Evolutionary conservation across 2,888 invertebrate genomes (phyloP), one percentile per base, ranked within the genome.

Genomic region (Nowickia ferox): DNA sequence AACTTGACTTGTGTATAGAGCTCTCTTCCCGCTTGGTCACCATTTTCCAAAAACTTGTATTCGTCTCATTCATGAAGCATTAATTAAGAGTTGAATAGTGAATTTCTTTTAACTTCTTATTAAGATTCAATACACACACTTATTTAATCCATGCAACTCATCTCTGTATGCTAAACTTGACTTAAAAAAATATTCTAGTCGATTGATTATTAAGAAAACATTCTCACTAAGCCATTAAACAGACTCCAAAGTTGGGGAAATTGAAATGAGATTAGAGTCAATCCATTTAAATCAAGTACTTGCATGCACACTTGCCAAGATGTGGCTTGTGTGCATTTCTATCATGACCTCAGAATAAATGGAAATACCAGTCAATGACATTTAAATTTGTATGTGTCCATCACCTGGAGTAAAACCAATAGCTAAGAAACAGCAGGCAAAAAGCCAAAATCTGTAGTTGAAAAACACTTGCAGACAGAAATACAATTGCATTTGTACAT

Each of bases 381-480:
- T 79, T 80, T 83, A 72, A 79, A 86, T 83, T 76, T 80, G 76
- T 76, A 86, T 83, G 76, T 80, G 86, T 80, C 83, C 66, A 83
- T 83, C 76, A 80, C 17, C 76, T 72, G 48, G 55, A 55, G 71
- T 53, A 38, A n/a, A 38, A 38, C 51, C 9, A 74, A 59, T 61
- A 74, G 68, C 38, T 76, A 57, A 53, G 46, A 68, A 71, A 71
- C 78, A 71, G 48, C 53, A 83, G 75, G 75, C 71, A 72, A 65
- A 65, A 77, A 83, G 83, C 71, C 83, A 83, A 77, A 77, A 72
- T 59, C 71, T 71, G 38, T 65, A 71, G 71, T 57, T 57, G 48
- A 44, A 77, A 66, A 77, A 59, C 59, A 83, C 65, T 83, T 72
- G 42, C 51, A 68, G 66, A 66, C 51, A 61, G 40, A 66, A 42